Base-by-base conservation (phyloP, 2,113 vertebrate species). In the Sakesphorus luctuosus region DNA sequence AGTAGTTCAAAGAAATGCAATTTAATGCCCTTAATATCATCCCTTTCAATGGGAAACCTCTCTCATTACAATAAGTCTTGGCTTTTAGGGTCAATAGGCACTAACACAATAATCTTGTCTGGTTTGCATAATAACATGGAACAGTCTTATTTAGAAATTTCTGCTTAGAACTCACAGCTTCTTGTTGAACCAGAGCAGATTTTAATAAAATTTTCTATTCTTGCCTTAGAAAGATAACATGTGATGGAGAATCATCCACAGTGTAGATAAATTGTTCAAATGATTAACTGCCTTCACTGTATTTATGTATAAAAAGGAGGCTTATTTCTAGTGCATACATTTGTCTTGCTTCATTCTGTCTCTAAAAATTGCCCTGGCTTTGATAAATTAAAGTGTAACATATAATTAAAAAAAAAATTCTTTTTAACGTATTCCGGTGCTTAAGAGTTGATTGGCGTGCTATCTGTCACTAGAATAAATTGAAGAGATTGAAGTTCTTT, bases 301-400 rank as follows among this genome's bases (percentile, higher is more conserved):
- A 68, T 92, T 50, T 93, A 73, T 74, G 73, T 94, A 72, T 89
- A 84, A 90, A 96, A 90, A 92, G 77, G 52, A 92, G 76, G 80
- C 76, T 96, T 96, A 93, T 96, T 96, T 96, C 93, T 94, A 92
- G 83, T 87, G 44, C 43, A 36, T 92, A 81, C 83, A 97, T 93
- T 94, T 95, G 72, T 95, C 94, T 96, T 89, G 93, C 38, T 96
- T 93, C 85, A 90, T 94, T 94, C 83, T 84, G 90, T 74, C 83
- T 92, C 93, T 86, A 90, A 92, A 96, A 95, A 91, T 95, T 86
- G 69, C 56, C 26, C 56, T 74, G 75, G 83, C 86, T 92, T 92
- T 96, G 88, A 94, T 84, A 89, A 94, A 93, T 92, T 94, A 68
- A 96, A 96, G 79, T 78, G 89, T 76, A 97, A 89, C 5, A 8